A percentile compares a stretch with the other conserved stretches of the same genome.
These are phyloP conservation scores for Nemotelus pantherinus DNA, from an alignment of 2,888 invertebrate genomes.

Conservation along the genomic window DNA sequence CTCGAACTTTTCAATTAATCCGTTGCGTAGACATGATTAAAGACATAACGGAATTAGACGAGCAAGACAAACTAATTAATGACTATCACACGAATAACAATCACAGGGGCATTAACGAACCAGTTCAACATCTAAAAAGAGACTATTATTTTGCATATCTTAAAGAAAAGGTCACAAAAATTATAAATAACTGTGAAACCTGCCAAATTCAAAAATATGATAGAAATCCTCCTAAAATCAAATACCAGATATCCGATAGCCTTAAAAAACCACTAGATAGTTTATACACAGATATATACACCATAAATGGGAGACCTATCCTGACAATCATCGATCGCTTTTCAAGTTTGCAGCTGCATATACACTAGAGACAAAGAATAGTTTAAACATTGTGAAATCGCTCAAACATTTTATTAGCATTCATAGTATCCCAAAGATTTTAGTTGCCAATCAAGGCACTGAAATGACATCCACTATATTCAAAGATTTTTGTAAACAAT, in stretches of 20 bases:
- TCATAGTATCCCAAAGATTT: too few species aligned
- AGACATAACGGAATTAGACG: slow-evolving; percentile 48
- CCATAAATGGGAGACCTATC: slow-evolving; percentile 49
- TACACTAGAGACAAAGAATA: too few species aligned
- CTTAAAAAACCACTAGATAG: slow-evolving; percentile 48
- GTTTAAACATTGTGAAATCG: slow-evolving; percentile 47
- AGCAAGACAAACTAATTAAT: slow-evolving; percentile 51
- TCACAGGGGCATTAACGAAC: slow-evolving; percentile 51
- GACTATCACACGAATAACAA: slow-evolving; percentile 50
- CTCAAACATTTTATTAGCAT: slow-evolving; percentile 49
- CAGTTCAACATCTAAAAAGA: slow-evolving; percentile 49
- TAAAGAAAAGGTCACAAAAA: slow-evolving; percentile 51
- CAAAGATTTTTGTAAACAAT: slow-evolving; percentile 47
- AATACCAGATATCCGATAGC: slow-evolving; percentile 47
- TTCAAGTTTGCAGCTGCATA: slow-evolving; percentile 52
- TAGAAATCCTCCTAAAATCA: too few species aligned
- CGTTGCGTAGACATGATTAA: slow-evolving; percentile 47
- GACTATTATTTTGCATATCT: slow-evolving; percentile 50
- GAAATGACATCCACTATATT: slow-evolving; percentile 45
- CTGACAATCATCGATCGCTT: slow-evolving; percentile 49
- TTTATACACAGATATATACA: slow-evolving; percentile 51
- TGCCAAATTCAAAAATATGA: slow-evolving; percentile 49
- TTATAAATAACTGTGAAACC: slow-evolving; percentile 51
- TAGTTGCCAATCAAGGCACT: slow-evolving; percentile 46
- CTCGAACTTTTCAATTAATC: slow-evolving; percentile 38